Base-by-base conservation (phyloP, 2,113 vertebrate species). In the Candoia aspera region DNA sequence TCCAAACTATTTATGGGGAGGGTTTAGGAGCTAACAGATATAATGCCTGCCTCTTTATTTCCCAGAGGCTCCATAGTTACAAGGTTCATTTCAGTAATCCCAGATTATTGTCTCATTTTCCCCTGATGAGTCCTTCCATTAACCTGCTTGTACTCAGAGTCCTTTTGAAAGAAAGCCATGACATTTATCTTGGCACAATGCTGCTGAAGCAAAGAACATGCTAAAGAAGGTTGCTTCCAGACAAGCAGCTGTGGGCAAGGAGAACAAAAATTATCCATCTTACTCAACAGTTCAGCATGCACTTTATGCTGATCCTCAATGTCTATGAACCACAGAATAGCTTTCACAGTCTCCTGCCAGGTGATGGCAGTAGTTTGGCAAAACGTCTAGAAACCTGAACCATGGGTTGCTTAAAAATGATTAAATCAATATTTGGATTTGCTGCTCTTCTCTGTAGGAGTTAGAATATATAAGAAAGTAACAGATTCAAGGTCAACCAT, bases 1-100 rank as follows among this genome's bases (percentile, higher is more conserved):
- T 94, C 93, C 89, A n/a, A 94, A 91, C 94, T 93, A 92, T 96
- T 97, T 96, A 94, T 92, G 93, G 95, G 53, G 96, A 93, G 68
- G 86, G 95, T 97, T 95, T 88, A 94, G 93, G 92, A 95, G 95
- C 91, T 96, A 94, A 23, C 93, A 94, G 93, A 91, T 89, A 91
- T 91, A 94, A 57, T 37, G 46, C 90, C 93, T 92, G 95, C 83
- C 91, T 93, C 95, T 95, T 92, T 88, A 3, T 95, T 96, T 97
- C 96, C 96, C 95, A 93, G 8, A n/a, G 97, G 96, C 94, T 96
- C 33, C 83, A 86, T 92, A 92, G 96, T 92, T 96, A 95, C 19
- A 94, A 86, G 86, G 87, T 33, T 95, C 89, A 84, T 96, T 95
- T 95, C 91, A 68, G 55, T 95, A 93, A 97, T 96, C 96, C 96